phyloP scores from a whole-genome alignment of 2,113 vertebrate genomes.

The Elephantulus edwardii region DNA sequence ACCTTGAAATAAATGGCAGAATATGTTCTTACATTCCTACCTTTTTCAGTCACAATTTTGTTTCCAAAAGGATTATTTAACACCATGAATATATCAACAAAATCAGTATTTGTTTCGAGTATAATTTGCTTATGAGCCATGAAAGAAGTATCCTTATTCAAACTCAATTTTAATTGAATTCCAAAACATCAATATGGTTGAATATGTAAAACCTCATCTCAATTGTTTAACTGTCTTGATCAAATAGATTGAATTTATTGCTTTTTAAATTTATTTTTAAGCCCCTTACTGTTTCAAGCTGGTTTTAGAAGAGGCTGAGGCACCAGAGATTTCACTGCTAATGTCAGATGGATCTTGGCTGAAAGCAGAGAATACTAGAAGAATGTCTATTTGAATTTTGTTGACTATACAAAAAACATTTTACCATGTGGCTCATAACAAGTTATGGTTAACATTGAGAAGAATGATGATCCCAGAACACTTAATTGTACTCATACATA shows the following conservation, averaged over 20 bases:
- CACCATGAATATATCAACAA: conserved; percentile 25
- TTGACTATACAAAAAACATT: no score
- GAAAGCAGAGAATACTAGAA: no score
- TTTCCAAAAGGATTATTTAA: conserved; percentile 63
- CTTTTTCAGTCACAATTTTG: conserved; percentile 53
- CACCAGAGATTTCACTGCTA: no score
- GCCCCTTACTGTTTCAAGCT: no score
- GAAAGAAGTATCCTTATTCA: conserved; percentile 60
- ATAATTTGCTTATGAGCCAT: conserved; percentile 60
- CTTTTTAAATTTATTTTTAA: no score
- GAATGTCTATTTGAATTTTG: no score
- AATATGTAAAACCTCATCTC: conserved; percentile 47
- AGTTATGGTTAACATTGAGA: no score
- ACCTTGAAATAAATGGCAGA: not conserved
- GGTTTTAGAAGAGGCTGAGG: no score
- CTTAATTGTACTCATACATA: no score
- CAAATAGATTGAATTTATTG: conserved; percentile 63
- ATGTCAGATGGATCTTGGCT: no score
- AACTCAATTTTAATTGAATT: conserved; percentile 74
- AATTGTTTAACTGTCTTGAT: conserved; percentile 72
- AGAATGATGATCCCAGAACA: no score
- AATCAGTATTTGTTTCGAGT: conserved; percentile 35
- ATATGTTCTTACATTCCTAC: conserved; percentile 46
- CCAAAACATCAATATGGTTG: conserved; percentile 37
- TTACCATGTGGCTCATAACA: no score